Conservation (phyloP, 2,113 vertebrate genomes). For the Channa maculata region DNA sequence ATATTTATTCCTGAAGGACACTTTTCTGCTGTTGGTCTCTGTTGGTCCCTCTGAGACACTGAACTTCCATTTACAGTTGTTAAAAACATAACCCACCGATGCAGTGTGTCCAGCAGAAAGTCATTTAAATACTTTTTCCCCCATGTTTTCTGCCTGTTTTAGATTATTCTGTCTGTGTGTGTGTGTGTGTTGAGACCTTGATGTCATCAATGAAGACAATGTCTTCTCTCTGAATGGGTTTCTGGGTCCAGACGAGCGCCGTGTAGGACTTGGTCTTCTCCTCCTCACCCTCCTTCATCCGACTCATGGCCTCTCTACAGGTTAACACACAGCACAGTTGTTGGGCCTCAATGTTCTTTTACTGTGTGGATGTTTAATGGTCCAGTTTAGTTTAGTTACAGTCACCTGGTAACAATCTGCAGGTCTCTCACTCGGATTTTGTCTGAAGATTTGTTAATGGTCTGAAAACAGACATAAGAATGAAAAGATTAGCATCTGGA, state of each 20-base stretch:
- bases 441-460: conserved; percentile 92
- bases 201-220: conserved; percentile 88
- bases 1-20: background rate
- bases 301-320: conserved; percentile 91
- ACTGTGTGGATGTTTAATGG: too few species aligned
- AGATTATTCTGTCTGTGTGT: too few species aligned
- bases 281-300: conserved; percentile 98
- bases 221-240: conserved; percentile 85
- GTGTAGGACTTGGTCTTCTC: conserved; percentile 97
- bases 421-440: conserved; percentile 95
- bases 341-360: too few species aligned
- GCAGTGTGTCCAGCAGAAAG: too few species aligned
- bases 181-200: conserved; percentile 69
- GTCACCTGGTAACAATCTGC: conserved; percentile 94
- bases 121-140: too few species aligned
- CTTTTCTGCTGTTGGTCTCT: too few species aligned
- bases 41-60: too few species aligned
- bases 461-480: conserved; percentile 73
- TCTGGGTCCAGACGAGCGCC: conserved; percentile 94
- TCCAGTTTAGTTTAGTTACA: background rate
- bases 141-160: too few species aligned
- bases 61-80: too few species aligned
- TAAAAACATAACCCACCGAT: too few species aligned
- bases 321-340: conserved; percentile 22
- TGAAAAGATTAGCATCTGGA: too few species aligned